phyloP scores from a whole-genome alignment of 2,888 invertebrate species.

The Tiliacea aurago region DNA sequence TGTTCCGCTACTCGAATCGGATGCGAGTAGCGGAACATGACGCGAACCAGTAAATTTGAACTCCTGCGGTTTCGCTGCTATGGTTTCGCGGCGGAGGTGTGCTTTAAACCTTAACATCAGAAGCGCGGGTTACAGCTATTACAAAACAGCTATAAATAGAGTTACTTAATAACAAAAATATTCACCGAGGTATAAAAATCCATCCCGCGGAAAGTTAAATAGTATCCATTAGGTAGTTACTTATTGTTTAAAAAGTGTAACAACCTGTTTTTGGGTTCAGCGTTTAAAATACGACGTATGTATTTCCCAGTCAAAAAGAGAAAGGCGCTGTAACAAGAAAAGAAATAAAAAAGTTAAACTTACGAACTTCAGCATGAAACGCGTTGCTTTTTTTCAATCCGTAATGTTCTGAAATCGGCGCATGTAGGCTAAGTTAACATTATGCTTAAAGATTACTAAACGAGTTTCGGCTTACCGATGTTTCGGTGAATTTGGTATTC shows the following conservation, averaged over 20 bases:
- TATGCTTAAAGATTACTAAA: neutral
- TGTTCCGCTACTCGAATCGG: too few species aligned
- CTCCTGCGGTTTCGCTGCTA: too few species aligned
- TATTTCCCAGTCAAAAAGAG: too few species aligned
- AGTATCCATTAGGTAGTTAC: slow-evolving; percentile 8
- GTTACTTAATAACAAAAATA: neutral
- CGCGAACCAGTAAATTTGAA: too few species aligned
- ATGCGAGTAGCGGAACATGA: too few species aligned
- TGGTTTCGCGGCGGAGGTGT: too few species aligned
- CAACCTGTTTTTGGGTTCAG: slow-evolving; percentile 35
- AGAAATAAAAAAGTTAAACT: neutral
- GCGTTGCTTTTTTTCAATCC: slow-evolving; percentile 2
- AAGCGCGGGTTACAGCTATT: neutral
- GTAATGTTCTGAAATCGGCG: neutral
- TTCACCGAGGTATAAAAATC: neutral
- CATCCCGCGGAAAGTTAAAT: slow-evolving; percentile 5
- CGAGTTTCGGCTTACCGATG: neutral
- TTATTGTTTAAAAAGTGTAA: slow-evolving; percentile 35
- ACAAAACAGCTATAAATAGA: neutral
- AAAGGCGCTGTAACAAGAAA: too few species aligned
- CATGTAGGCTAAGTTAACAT: neutral
- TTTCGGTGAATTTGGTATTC: slow-evolving; percentile 8
- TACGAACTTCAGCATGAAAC: neutral
- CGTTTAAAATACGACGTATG: slow-evolving; percentile 30
- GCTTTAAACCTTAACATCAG: too few species aligned